Evolutionary conservation across 2,888 invertebrate genomes (phyloP), one percentile per base, ranked within the genome.

Genomic region (Torymus texanus): DNA sequence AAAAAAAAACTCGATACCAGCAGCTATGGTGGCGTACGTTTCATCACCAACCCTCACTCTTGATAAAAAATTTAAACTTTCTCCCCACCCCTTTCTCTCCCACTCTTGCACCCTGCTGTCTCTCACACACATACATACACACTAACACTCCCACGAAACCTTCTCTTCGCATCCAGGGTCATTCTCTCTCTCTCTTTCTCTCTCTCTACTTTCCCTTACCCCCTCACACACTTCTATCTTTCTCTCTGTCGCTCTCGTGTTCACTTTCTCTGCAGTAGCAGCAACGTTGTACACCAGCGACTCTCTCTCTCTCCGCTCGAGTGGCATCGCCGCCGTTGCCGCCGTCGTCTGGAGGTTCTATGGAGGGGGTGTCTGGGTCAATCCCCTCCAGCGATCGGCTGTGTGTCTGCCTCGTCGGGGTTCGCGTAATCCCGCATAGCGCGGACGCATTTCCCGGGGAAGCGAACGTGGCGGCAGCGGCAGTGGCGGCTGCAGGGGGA

Each of bases 311-410:
- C 66, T 66, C 55, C 29, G 29, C 29, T 29, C 29, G 29, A 29
- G 29, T 29, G 29, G 29, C 4, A 29, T 29, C 29, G 29, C 29
- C 29, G 29, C 29, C 29, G 29, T 3, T 29, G 5, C 4, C 29
- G 29, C 29, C 29, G 29, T 29, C 5, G 29, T 29, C 29, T 29
- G 29, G 29, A 29, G 29, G 29, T 29, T 29, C 29, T 29, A 29
- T 29, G 29, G 89, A 90, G 88, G 90, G 90, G 89, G 89, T 90
- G 90, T 90, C 90, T 90, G 90, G 89, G 90, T 89, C 89, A 89
- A 89, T 89, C 89, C 89, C 89, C 89, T 88, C 88, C 88, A 86
- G 87, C 85, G 21, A 29, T 29, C 50, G 12, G 3, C 61, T 14
- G 62, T 13, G 71, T 59, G 71, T 59, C 55, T 55, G 65, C 59